Percentiles rank a stretch among this genome's conserved stretches.
Evolutionary conservation across 64 coral and sea anemone genomes (phyloP).

Genomic region (Montipora cactus): DNA sequence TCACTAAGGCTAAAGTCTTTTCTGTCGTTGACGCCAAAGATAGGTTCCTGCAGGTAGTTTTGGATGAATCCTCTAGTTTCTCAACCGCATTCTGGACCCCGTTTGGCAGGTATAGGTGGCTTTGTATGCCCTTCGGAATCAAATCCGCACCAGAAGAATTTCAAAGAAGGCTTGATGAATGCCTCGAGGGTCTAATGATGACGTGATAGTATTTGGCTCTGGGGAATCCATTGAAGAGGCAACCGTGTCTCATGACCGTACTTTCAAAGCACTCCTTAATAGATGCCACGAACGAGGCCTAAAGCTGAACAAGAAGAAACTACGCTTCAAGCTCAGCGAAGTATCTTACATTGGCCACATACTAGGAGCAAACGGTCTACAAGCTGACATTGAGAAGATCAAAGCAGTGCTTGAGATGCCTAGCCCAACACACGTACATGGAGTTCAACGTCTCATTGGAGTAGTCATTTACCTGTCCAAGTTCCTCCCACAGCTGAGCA

Average conservation of each 20-base stretch:
- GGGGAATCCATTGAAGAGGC: constrained; percentile 20
- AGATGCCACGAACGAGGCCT: not conserved
- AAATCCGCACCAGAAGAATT: constrained; percentile 43
- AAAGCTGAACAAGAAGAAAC: constrained; percentile 19
- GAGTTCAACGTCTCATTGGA: not conserved
- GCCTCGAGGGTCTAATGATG: constrained; percentile 46
- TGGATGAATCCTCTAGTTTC: constrained; percentile 62
- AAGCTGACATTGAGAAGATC: constrained; percentile 12
- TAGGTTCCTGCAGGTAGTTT: constrained; percentile 35
- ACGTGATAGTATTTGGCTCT: constrained; percentile 21
- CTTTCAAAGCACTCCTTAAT: not conserved
- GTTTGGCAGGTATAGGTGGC: constrained; percentile 43
- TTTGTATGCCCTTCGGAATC: constrained; percentile 48
- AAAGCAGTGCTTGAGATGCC: not conserved
- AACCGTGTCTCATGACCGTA: not conserved
- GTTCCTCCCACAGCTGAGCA: not conserved
- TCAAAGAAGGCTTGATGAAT: constrained; percentile 2
- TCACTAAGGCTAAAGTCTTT: constrained; percentile 30
- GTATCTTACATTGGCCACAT: constrained; percentile 23
- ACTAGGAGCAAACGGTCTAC: not conserved
- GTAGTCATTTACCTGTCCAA: constrained; percentile 1
- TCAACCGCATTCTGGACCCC: constrained; percentile 66
- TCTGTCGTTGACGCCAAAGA: constrained; percentile 46
- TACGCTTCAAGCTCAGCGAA: not conserved
- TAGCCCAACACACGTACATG: not conserved